Base-by-base conservation (phyloP, 2,113 vertebrate species). In the Talpa occidentalis region DNA sequence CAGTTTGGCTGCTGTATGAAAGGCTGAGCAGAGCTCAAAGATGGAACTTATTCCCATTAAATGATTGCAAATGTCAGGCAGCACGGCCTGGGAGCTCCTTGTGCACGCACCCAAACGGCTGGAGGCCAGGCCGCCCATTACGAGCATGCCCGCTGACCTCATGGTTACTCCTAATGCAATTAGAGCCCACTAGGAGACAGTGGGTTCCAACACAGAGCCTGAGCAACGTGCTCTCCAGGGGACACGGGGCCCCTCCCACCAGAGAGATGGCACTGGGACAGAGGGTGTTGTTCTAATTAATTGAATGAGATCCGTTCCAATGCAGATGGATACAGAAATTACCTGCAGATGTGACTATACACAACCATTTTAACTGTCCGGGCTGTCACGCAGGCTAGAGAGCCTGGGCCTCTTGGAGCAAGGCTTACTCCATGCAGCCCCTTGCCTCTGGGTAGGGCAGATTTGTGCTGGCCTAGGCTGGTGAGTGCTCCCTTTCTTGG, bases 41-140 rank as follows among this genome's bases (percentile, higher is more conserved):
- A 95, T 92, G 91, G 97, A 94, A 97, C 96, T 95, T 96, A 95
- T 97, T 97, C 96, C 54, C 76, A 96, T 96, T 97, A 96, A 98
- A 92, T 62, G 88, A 92, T 97, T 97, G 91, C 97, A 98, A 97
- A 97, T 97, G 96, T 97, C 97, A 66, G 77, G 42, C 88, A 83
- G 89, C 91, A 28, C 82, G 92, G 96, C 96, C 95, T 74, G 83
- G 14, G 96, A 88, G 79, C 70, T 96, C 92, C 94, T 86, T 74
- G 92, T 9, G 73, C 93, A 95, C 19, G 67, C 96, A 97, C 88
- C 87, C 81, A n/a, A 90, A 3, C 1, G 86, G 94, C 93, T 47
- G 88, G 66, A 64, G 77, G 96, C 95, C 94, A 80, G 92, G 93
- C 93, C 2, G 15, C 64, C 84, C 5, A 4, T 2, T 67, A 88